phyloP scores from a whole-genome alignment of 2,113 vertebrate species.

The Seriola dumerili region DNA sequence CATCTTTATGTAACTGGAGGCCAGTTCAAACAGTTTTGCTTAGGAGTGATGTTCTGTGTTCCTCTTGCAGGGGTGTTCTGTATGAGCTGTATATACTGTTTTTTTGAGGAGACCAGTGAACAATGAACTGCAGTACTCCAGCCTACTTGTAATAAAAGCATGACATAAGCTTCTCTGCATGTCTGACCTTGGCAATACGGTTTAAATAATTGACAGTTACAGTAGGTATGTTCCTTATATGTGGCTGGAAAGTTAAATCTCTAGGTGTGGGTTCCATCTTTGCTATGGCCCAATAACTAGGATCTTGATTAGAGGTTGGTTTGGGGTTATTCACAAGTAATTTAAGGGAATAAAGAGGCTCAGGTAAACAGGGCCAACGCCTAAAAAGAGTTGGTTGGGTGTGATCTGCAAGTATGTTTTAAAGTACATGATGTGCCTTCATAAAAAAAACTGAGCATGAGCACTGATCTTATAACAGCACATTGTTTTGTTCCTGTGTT shows the following conservation, averaged over 20 bases:
- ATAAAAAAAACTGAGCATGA: too few relatives aligned
- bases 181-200: not conserved
- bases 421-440: too few relatives aligned
- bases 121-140: not conserved
- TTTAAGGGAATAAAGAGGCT: not conserved
- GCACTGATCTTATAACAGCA: too few relatives aligned
- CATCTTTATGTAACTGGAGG: not conserved
- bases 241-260: too few relatives aligned
- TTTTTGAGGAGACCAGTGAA: not conserved
- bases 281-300: too few relatives aligned
- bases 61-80: not conserved
- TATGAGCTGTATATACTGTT: not conserved
- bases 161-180: not conserved
- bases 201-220: not conserved
- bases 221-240: not conserved
- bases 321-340: not conserved
- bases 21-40: not conserved
- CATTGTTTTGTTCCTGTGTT: too few relatives aligned
- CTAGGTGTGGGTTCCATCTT: too few relatives aligned
- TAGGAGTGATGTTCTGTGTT: not conserved
- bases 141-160: not conserved
- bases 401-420: too few relatives aligned
- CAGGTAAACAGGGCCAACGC: too few relatives aligned
- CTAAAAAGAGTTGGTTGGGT: too few relatives aligned
- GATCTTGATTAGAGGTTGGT: too few relatives aligned